Base-by-base conservation (phyloP, 1,140 invertebrate genomes). In the Drosophila arawakana region DNA sequence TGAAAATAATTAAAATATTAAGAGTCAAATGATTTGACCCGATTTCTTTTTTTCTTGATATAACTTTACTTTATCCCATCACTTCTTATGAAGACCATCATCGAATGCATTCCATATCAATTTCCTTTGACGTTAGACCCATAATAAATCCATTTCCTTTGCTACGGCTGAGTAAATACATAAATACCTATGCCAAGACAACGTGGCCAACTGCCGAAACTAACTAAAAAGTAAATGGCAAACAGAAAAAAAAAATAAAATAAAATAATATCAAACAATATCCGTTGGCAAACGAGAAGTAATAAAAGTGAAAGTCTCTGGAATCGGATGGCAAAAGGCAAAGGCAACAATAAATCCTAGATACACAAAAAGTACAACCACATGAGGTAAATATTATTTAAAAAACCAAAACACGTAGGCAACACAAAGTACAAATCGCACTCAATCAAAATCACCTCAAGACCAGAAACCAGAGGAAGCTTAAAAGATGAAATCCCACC, bases 371-470 rank as follows among this genome's bases (percentile, higher is more conserved):
- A 67, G 49, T 50, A 61, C 43, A 80, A 44, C 69, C 58, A 77
- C 77, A 80, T 59, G 79, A 81, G 80, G 83, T 81, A 85, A 81
- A 85, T 85, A 85, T 86, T 85, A 85, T 89, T 86, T 86, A 83
- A 80, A 88, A 88, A 86, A 69, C 70, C 83, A 71, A 86, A 83
- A 88, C 83, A 86, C 83, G 83, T 86, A 86, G 83, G 65, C 80
- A 74, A 72, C 76, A 79, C 82, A 86, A 82, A 85, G 83, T 86
- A 86, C 80, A 86, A 86, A 86, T 88, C 84, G 82, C 81, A 88
- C 83, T 88, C 80, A 86, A 86, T 86, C 83, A 83, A 86, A 89
- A 86, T 86, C 83, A 86, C 83, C 84, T 86, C 80, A 79, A 75
- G 73, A 80, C 50, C 65, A 43, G n/a, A 68, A 54, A 76, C 37